Evolutionary conservation across 2,113 vertebrate genomes (phyloP).

Genomic region (Fregetta grallaria): DNA sequence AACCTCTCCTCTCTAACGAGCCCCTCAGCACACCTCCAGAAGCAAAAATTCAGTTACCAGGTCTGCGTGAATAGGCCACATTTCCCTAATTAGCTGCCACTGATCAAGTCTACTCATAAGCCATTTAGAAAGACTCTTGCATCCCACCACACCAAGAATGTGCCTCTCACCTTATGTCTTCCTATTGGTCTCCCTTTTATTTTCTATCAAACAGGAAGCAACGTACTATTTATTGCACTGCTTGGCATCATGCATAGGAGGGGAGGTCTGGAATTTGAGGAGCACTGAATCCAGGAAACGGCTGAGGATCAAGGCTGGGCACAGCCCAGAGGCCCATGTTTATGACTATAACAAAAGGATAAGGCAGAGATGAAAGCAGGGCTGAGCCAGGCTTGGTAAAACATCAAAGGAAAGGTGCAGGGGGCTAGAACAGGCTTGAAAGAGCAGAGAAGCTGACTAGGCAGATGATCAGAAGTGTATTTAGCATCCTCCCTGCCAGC

Average conservation of each 20-base stretch:
- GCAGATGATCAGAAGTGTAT: conserved; percentile 38
- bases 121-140: not conserved
- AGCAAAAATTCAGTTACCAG: not conserved
- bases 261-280: conserved; percentile 38
- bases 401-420: conserved; percentile 50
- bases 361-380: conserved; percentile 23
- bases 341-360: conserved; percentile 56
- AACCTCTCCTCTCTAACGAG: not conserved
- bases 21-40: not conserved
- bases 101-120: not conserved
- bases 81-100: not conserved
- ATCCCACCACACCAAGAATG: not conserved
- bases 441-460: conserved; percentile 17
- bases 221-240: not conserved
- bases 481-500: conserved; percentile 25
- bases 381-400: conserved; percentile 38
- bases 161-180: not conserved
- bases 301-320: conserved; percentile 59
- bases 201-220: not conserved
- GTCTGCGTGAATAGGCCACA: not conserved
- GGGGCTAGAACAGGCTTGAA: conserved; percentile 53
- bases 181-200: not conserved
- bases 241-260: not conserved
- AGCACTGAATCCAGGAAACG: conserved; percentile 19
- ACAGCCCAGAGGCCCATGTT: not conserved